Evolutionary conservation across 2,113 vertebrate genomes (phyloP).

Genomic region (Nyctibius bracteatus): DNA sequence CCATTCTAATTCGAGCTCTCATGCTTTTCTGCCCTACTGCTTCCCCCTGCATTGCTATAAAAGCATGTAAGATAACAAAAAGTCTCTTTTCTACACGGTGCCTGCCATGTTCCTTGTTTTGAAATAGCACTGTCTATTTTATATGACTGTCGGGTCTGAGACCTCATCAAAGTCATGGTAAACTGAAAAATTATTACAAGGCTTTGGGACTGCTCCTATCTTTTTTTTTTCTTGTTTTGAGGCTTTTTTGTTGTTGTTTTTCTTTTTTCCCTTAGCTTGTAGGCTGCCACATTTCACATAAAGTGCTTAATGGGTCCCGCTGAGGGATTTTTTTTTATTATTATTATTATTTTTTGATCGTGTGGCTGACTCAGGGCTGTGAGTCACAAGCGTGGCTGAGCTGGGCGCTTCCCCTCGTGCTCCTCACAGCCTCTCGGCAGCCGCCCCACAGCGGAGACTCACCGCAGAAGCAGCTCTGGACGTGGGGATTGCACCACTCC

Average conservation of each 20-base stretch:
- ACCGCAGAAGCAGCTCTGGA: constrained; percentile 55
- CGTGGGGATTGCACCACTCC: constrained; percentile 65
- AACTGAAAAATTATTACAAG: constrained; percentile 68
- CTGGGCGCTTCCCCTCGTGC: constrained; percentile 51
- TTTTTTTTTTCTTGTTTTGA: constrained; percentile 1
- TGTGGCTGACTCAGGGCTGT: constrained; percentile 58
- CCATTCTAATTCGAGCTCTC: constrained; percentile 72
- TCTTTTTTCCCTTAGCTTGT: constrained; percentile 2
- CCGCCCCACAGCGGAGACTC: constrained; percentile 19
- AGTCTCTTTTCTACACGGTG: constrained; percentile 67
- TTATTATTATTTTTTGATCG: not conserved
- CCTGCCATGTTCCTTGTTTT: constrained; percentile 74
- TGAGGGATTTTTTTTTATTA: not conserved
- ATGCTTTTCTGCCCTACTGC: constrained; percentile 75
- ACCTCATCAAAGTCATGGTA: constrained; percentile 76
- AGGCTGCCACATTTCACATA: constrained; percentile 42
- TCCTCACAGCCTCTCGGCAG: constrained; percentile 48
- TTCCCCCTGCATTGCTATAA: constrained; percentile 78
- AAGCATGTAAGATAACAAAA: constrained; percentile 76
- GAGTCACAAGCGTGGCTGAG: constrained; percentile 57
- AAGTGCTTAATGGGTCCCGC: constrained; percentile 36
- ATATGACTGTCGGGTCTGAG: constrained; percentile 71
- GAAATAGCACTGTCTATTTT: constrained; percentile 69
- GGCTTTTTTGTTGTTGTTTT: not conserved
- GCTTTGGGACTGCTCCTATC: constrained; percentile 42